Conservation (phyloP, 2,113 vertebrate species). For the Poecilia latipinna region DNA sequence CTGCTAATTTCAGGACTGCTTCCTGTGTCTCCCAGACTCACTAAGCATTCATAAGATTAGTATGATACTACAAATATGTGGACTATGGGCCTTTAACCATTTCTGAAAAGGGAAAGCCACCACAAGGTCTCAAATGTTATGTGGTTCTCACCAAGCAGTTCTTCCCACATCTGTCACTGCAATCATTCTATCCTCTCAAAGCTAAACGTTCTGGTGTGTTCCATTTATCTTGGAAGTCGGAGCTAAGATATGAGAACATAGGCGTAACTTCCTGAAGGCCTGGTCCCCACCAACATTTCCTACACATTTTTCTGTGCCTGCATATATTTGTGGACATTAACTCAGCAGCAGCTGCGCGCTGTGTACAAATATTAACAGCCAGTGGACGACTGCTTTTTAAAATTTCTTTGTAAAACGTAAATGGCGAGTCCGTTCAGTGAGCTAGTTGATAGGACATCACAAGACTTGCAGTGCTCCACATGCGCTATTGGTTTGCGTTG, state of each 20-base stretch:
- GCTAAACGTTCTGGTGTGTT: background rate
- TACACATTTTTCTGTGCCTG: too few species aligned
- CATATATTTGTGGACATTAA: too few species aligned
- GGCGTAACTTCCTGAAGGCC: too few species aligned
- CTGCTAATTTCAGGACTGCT: slow-evolving; percentile 1
- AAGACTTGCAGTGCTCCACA: too few species aligned
- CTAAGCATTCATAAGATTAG: slow-evolving; percentile 38
- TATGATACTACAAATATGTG: slow-evolving; percentile 1
- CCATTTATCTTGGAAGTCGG: background rate
- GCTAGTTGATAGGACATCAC: too few species aligned
- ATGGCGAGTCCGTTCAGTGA: too few species aligned
- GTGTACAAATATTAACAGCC: too few species aligned
- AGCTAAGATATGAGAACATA: slow-evolving; percentile 3
- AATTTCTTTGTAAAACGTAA: too few species aligned
- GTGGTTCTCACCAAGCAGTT: background rate
- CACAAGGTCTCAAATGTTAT: background rate
- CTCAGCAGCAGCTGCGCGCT: too few species aligned
- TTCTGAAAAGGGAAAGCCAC: background rate
- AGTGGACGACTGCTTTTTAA: too few species aligned
- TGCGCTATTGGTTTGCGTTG: too few species aligned
- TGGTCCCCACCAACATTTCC: too few species aligned
- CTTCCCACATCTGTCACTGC: background rate
- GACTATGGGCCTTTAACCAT: background rate
- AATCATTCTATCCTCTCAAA: background rate
- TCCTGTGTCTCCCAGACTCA: slow-evolving; percentile 4